Evolutionary conservation across 2,113 vertebrate genomes (phyloP), one percentile per base, ranked within the genome.

Genomic region (Calonectris borealis): DNA sequence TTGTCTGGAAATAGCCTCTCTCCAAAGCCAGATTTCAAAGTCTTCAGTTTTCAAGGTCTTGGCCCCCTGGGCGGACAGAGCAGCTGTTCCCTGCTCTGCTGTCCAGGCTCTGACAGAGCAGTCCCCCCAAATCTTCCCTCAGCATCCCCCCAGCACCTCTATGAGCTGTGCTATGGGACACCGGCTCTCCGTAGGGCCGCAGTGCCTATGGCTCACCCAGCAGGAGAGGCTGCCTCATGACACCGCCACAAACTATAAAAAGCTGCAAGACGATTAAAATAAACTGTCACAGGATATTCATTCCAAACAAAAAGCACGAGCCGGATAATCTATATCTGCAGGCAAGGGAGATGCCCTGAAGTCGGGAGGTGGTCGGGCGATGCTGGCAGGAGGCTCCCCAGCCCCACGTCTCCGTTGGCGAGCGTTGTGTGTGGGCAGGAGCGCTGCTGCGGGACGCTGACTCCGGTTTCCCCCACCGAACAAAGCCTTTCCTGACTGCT

Each of bases 221-320:
- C 60, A 36, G 75, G 78, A 94, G 57, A 65, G 20, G 70, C 88
- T 93, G 78, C 70, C 82, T 93, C 70, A 42, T 4, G 13, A 51
- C 48, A 24, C 44, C 5, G 19, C 62, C 13, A 14, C 0, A 0
- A 80, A 40, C 66, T 95, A 95, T 86, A 94, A 93, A 96, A 96
- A 95, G 88, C 90, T 76, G 44, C 71, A 54, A 44, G 65, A 57
- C 0, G 46, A 86, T 90, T 72, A 94, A 95, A 96, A 95, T 95
- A 93, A 97, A 80, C 66, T 46, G n/a, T 91, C 87, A 90, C 2
- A 44, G n/a, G 84, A 95, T 40, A 2, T 26, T 76, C 81, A 22
- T 42, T 55, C 61, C 90, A 72, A 91, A 65, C 62, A 68, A 71
- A 93, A 90, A 51, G 22, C 16, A 6, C 2, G 10, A 89, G 75